Conservation (phyloP, 2,888 invertebrate genomes). For the Hoplodrina blanda region DNA sequence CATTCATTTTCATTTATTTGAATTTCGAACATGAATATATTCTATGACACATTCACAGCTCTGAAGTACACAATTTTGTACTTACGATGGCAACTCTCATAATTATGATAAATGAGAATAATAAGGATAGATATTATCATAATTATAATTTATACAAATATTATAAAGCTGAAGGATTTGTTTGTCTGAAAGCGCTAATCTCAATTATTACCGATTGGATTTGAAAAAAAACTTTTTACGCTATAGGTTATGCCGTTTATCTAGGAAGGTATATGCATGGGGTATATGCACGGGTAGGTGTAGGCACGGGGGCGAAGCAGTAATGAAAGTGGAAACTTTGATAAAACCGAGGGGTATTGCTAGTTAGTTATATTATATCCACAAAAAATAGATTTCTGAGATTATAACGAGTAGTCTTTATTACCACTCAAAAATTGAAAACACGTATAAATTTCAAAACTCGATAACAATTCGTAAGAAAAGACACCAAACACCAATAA, state of each 20-base stretch:
- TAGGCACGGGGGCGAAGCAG: too few relatives aligned
- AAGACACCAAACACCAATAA: conserved; percentile 25
- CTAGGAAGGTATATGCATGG: too few relatives aligned
- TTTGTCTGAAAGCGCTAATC: too few relatives aligned
- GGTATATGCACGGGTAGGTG: too few relatives aligned
- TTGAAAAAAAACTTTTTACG: too few relatives aligned
- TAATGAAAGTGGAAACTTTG: too few relatives aligned
- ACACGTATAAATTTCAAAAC: conserved; percentile 9
- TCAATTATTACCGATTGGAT: too few relatives aligned
- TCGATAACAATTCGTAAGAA: conserved; percentile 26
- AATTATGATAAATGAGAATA: neutral
- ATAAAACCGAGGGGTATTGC: too few relatives aligned
- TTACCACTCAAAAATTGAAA: neutral
- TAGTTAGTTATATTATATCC: too few relatives aligned
- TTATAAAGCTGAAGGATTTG: too few relatives aligned
- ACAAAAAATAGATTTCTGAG: too few relatives aligned
- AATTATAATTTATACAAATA: neutral
- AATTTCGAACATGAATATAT: neutral
- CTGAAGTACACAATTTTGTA: neutral
- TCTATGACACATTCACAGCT: neutral
- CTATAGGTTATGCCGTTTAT: too few relatives aligned
- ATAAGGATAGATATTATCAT: neutral
- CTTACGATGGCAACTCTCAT: neutral
- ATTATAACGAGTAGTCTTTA: conserved; percentile 8
- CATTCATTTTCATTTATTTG: neutral